Base-by-base conservation (phyloP, 2,113 vertebrate genomes). In the Heterotilapia buettikoferi region DNA sequence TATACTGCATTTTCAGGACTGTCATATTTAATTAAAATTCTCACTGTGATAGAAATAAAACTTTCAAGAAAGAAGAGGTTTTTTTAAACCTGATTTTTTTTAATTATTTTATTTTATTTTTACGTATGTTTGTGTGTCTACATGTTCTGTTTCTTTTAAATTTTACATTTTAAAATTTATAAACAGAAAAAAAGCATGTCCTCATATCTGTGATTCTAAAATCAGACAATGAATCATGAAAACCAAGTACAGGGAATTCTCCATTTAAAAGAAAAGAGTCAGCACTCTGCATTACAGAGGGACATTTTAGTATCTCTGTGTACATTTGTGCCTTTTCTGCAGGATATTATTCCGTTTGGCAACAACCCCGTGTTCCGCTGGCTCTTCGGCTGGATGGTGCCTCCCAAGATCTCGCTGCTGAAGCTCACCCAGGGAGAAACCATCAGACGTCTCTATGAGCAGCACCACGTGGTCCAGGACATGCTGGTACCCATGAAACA, bases 281-380 rank as follows among this genome's bases (percentile, higher is more conserved):
- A 0, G 21, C 38, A 18, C 38, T 6, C 21, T 73, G 29, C 14
- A 0, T 45, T 26, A 5, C 7, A 73, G 38, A 73, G 40, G 8
- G 3, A 26, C 40, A 18, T 73, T 73, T 47, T 73, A 47, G 4
- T 73, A 18, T 57, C 2, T 16, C 26, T 33, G 52, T 14, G 5
- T 31, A 9, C 81, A 3, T 50, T 29, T 84, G 11, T 86, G n/a
- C 31, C 11, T 38, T 90, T 14, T 43, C 52, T 84, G 9, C 66
- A 99, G 99, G 98, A 99, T 36, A 99, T 99, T 31, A 99, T 99
- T 91, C 98, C 98, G 6, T 99, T 99, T 9, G 99, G 99, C 84
- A 99, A 99, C 92, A 98, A 98, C 90, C 97, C 97, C 0, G 3
- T 98, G 85, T 99, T 99, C 89, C 98, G 99, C 54, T 98, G 97